Evolutionary conservation across 2,113 vertebrate genomes (phyloP).

Genomic region (Geococcyx californianus): DNA sequence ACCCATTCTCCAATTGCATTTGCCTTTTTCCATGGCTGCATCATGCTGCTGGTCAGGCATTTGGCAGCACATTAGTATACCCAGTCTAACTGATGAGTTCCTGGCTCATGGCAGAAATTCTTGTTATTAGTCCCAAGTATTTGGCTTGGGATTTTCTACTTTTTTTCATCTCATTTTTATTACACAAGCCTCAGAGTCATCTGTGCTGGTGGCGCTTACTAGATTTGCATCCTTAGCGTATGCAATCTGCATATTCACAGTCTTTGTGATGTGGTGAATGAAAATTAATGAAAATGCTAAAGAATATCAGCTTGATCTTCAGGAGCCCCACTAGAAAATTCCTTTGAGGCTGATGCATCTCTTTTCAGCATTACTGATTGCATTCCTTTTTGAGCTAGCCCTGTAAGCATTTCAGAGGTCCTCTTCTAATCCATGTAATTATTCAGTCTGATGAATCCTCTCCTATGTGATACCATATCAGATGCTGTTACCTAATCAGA

Average conservation of each 20-base stretch:
- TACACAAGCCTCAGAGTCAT: background rate
- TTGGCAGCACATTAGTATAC: background rate
- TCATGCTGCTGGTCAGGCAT: background rate
- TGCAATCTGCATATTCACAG: background rate
- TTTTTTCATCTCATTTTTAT: constrained; percentile 2
- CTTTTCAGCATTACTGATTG: background rate
- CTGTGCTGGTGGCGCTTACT: background rate
- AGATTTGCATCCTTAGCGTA: background rate
- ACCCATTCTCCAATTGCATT: background rate
- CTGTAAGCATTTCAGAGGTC: background rate
- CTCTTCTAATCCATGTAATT: constrained; percentile 63
- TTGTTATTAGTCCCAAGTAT: constrained; percentile 16
- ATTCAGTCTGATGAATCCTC: constrained; percentile 54
- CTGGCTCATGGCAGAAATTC: background rate
- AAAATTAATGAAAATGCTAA: constrained; percentile 44
- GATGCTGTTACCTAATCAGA: constrained; percentile 61
- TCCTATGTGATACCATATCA: constrained; percentile 39
- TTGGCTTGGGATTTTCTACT: constrained; percentile 38
- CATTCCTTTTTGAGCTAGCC: constrained; percentile 19
- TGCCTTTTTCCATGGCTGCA: constrained; percentile 38
- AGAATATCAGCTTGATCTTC: constrained; percentile 8
- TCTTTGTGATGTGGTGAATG: background rate
- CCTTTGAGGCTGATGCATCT: background rate
- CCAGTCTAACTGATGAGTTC: background rate
- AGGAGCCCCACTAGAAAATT: background rate